Evolutionary conservation across 2,888 invertebrate species (phyloP).

Genomic region (Netelia melanura): DNA sequence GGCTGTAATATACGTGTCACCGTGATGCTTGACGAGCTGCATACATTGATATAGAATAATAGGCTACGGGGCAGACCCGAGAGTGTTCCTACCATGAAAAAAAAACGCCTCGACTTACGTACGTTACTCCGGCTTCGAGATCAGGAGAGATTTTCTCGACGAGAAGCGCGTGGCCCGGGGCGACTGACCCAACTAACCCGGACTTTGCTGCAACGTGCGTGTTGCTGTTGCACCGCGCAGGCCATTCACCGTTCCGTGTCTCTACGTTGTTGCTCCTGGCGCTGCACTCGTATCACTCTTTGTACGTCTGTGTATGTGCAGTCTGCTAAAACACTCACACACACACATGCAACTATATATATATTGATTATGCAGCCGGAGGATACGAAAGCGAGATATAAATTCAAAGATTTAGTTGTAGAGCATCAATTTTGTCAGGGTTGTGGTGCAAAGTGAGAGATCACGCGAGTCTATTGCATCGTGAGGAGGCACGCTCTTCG

Average conservation of each 20-base stretch:
- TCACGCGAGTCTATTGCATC: constrained; percentile 40
- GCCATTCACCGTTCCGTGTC: constrained; percentile 63
- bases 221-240: constrained; percentile 58
- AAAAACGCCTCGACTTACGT: constrained; percentile 2
- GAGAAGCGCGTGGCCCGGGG: constrained; percentile 61
- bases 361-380: constrained; percentile 27
- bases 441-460: constrained; percentile 55
- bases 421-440: constrained; percentile 39
- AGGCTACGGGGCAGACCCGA: background rate
- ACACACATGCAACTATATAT: background rate
- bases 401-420: constrained; percentile 26
- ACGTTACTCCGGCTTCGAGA: constrained; percentile 40
- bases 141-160: constrained; percentile 62
- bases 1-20: background rate
- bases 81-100: background rate
- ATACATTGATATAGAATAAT: background rate
- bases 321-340: background rate
- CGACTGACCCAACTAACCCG: constrained; percentile 68
- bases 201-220: constrained; percentile 65
- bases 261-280: constrained; percentile 44
- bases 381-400: constrained; percentile 23
- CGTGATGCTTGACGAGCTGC: background rate
- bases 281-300: constrained; percentile 6
- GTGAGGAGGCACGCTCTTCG: constrained; percentile 14
- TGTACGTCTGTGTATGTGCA: background rate